Evolutionary conservation across 2,113 vertebrate genomes (phyloP), one percentile per base, ranked within the genome.

Genomic region (Apteryx mantelli): DNA sequence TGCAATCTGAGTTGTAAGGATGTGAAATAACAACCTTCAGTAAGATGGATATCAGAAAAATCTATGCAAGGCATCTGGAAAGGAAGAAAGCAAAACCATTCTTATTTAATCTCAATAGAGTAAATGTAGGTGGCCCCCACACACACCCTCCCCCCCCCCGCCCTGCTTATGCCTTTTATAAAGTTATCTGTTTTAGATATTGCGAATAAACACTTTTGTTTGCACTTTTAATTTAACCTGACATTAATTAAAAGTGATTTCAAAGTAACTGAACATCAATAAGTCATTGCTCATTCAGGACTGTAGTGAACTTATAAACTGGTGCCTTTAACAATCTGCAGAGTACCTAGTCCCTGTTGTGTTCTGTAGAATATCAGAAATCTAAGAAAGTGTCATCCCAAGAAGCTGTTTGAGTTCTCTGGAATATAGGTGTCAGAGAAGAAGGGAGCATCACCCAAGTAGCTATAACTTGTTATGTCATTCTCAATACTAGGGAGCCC

Each of bases 201-300:
- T 68, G 26, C 76, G 89, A 92, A 84, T 84, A 96, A 95, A 82
- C 7, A 38, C 32, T 12, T 79, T 89, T 88, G 65, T 86, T 94
- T 86, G 53, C 26, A 58, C 2, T 0, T 74, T 26, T 95, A 88
- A 76, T 30, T 82, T 89, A 89, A 65, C 13, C 11, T 88, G 36
- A 2, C 22, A 21, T 60, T 30, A 91, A 74, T 83, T 82, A 90
- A 53, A 94, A 90, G 30, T 77, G 44, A 30, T 76, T 20, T 18
- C 28, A 30, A 91, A 53, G 24, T 82, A 92, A 95, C 52, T 60
- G 1, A 68, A 38, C 82, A 61, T 71, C 4, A 89, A 61, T 42
- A 76, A 70, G 24, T 40, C 2, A 89, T 66, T 94, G 80, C 14
- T 89, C 4, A 32, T 9, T 94, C 12, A 19, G 82, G 22, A 60